Evolutionary conservation across 2,888 invertebrate species (phyloP).

Genomic region (Tipula helvola): DNA sequence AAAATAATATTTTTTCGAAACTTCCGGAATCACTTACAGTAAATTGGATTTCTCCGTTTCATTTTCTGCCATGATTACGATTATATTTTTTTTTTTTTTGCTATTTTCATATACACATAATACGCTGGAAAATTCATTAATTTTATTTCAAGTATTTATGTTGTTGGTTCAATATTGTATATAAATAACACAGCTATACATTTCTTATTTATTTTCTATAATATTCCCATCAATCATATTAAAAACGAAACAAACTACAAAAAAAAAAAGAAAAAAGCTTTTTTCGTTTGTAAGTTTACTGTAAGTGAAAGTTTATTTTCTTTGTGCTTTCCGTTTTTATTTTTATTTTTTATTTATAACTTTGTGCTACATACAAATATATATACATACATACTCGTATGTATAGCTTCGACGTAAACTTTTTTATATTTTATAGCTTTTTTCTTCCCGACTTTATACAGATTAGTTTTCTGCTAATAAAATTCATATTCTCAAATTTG

Average conservation of each 20-base stretch:
- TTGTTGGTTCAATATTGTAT: neutral
- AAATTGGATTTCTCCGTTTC: conserved; percentile 4
- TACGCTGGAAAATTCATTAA: neutral
- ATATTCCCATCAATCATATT: neutral
- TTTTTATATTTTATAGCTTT: neutral
- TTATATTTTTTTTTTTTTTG: neutral
- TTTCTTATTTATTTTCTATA: neutral
- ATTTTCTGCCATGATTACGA: neutral
- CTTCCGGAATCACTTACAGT: conserved; percentile 4
- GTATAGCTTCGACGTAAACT: neutral
- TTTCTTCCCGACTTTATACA: neutral
- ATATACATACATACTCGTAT: neutral
- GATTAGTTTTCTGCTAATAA: neutral
- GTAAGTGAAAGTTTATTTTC: neutral
- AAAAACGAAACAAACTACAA: neutral
- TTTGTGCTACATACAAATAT: neutral
- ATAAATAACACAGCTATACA: neutral
- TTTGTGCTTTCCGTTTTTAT: neutral
- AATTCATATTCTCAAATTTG: neutral
- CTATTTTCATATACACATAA: neutral
- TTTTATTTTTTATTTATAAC: neutral
- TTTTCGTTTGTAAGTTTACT: neutral
- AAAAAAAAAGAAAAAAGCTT: neutral
- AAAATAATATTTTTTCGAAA: neutral
- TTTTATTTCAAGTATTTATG: neutral